Evolutionary conservation across 2,797 vertebrate species (phyloP), one percentile per base, ranked within the genome.

Genomic region (Clarias fuscus): DNA sequence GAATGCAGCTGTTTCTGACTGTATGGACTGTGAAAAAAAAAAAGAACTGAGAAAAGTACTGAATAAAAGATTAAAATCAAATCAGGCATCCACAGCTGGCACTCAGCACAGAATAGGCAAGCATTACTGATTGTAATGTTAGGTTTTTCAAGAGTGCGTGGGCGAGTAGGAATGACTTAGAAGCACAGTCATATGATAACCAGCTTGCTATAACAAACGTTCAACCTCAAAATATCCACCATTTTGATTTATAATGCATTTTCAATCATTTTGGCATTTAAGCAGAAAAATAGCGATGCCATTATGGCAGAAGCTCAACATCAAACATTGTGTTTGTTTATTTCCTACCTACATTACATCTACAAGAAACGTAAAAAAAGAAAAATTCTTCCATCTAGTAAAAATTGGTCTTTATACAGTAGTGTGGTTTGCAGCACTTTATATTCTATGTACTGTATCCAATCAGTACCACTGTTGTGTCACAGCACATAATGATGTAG

Each of bases 71-170:
- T 86, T 83, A 82, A 88, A 72, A 87, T 73, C 58, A 87, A 13
- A 77, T 86, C 81, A 78, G 27, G 76, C 68, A 72, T 67, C 59
- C 75, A 78, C 33, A 78, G 56, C 76, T 84, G 48, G 62, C 81
- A 87, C 83, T 88, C 68, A 67, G 72, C 76, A 68, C 59, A 40
- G 22, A 82, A 68, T 13, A 84, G 77, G 43, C 70, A 83, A 85
- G 85, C 43, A 81, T 20, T 84, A 56, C 85, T 88, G 87, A 90
- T 85, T 88, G 71, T 84, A 88, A 80, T 86, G 82, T 87, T 80
- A 77, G 85, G 86, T 85, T 77, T 67, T 15, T 33, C 65, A 30
- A 53, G 8, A 3, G 24, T 82, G 22, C 65, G 71, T 67, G 24
- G n/a, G 70, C 71, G 80, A 64, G 40, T 72, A 20, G 68, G 33